Evolutionary conservation across 2,797 vertebrate species (phyloP).

Genomic region (Phrynocephalus vlangalii): DNA sequence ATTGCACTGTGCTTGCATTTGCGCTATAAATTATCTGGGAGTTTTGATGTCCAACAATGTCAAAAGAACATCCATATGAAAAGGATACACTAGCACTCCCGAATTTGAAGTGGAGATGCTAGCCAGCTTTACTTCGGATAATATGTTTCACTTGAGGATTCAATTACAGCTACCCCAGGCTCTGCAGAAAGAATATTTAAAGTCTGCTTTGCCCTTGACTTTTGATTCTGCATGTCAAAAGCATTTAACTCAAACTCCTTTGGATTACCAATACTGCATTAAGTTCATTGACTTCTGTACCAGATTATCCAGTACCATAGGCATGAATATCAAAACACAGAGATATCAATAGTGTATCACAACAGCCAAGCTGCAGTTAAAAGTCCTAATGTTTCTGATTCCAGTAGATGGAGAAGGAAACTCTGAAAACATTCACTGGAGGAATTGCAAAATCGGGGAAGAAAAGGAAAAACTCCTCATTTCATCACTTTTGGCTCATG

Average conservation of each 20-base stretch:
- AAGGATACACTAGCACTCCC: conserved; percentile 58
- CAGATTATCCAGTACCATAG: conserved; percentile 59
- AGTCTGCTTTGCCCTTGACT: conserved; percentile 81
- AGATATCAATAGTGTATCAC: conserved; percentile 57
- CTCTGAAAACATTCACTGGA: conserved; percentile 41
- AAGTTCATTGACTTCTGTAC: conserved; percentile 69
- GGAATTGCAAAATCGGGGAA: conserved; percentile 2
- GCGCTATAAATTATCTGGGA: conserved; percentile 43
- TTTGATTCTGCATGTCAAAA: conserved; percentile 79
- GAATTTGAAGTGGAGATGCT: conserved; percentile 67
- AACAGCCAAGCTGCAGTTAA: conserved; percentile 47
- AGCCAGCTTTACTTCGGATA: conserved; percentile 76
- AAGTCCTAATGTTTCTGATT: conserved; percentile 46
- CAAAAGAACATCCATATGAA: conserved; percentile 66
- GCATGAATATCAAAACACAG: conserved; percentile 59
- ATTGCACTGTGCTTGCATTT: conserved; percentile 43
- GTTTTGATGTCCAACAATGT: conserved; percentile 74
- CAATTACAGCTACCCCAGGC: conserved; percentile 76
- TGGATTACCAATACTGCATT: conserved; percentile 76
- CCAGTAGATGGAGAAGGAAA: conserved; percentile 31
- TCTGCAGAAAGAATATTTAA: conserved; percentile 74
- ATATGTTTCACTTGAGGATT: conserved; percentile 75
- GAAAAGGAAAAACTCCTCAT: conserved; percentile 31
- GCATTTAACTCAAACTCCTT: conserved; percentile 78
- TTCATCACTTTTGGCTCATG: conserved; percentile 49